phyloP scores from a whole-genome alignment of 2,113 vertebrate species.

The Puntigrus tetrazona region DNA sequence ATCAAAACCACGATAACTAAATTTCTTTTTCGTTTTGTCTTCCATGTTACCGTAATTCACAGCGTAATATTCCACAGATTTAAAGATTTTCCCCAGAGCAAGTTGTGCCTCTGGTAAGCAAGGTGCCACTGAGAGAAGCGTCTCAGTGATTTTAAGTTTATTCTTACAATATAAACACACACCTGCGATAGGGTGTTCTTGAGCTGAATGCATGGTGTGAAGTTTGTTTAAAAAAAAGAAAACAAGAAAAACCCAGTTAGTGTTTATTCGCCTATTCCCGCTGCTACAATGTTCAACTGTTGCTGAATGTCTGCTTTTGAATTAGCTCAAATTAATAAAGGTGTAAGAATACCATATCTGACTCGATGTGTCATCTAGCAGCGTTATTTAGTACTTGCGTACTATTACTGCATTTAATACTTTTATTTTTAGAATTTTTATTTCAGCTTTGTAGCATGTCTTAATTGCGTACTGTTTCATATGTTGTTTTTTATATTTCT shows the following conservation, averaged over 20 bases:
- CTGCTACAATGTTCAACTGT: slow-evolving; percentile 78
- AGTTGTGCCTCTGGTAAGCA: slow-evolving; percentile 56
- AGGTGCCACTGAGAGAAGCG: slow-evolving; percentile 58
- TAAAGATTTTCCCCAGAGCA: slow-evolving; percentile 41
- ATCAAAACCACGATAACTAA: slow-evolving; percentile 31
- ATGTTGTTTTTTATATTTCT: background rate
- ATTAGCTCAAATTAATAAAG: slow-evolving; percentile 78
- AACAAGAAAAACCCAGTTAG: slow-evolving; percentile 61
- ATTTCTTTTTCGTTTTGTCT: slow-evolving; percentile 41
- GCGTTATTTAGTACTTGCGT: background rate
- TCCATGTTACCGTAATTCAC: slow-evolving; percentile 30
- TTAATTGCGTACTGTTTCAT: background rate
- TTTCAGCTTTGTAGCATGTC: background rate
- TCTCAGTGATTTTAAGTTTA: slow-evolving; percentile 51
- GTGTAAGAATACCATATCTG: slow-evolving; percentile 64
- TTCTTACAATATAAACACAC: slow-evolving; percentile 50
- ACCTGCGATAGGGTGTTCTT: slow-evolving; percentile 55
- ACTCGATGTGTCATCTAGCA: slow-evolving; percentile 36
- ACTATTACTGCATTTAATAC: background rate
- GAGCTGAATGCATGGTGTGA: slow-evolving; percentile 75
- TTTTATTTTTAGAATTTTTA: background rate
- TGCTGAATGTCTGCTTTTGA: slow-evolving; percentile 80
- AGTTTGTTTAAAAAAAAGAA: slow-evolving; percentile 53
- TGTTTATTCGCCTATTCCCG: slow-evolving; percentile 69
- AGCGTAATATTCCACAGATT: slow-evolving; percentile 43